These are phyloP conservation scores for Lutjanus argentimaculatus DNA, from an alignment of 2,797 vertebrate genomes.

Conservation along the genomic window DNA sequence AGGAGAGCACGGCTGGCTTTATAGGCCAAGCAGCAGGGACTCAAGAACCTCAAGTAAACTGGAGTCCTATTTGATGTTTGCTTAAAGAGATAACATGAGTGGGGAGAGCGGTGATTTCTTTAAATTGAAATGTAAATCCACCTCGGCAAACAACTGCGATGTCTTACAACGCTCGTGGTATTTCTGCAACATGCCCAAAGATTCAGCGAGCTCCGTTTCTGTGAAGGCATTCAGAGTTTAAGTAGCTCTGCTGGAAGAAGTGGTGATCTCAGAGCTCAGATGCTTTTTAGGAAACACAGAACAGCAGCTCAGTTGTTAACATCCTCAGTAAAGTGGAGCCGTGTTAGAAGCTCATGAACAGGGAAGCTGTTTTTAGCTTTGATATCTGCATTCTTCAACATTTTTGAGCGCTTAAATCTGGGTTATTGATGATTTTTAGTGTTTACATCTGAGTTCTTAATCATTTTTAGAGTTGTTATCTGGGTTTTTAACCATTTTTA, in stretches of 20 bases:
- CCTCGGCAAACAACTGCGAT: constrained; percentile 6
- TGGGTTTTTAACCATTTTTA: too few species aligned
- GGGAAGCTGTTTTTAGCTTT: neutral
- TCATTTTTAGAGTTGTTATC: too few species aligned
- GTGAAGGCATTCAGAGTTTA: neutral
- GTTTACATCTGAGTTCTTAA: too few species aligned
- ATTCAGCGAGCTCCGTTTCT: neutral
- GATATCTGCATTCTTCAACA: too few species aligned
- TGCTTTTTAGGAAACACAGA: neutral
- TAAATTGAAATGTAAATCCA: constrained; percentile 42
- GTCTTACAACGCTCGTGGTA: neutral
- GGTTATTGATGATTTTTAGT: too few species aligned
- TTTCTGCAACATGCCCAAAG: neutral
- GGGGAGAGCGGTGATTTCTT: constrained; percentile 14
- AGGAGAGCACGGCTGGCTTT: constrained; percentile 48
- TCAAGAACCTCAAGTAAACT: constrained; percentile 7
- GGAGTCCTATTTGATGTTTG: constrained; percentile 41
- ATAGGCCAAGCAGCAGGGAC: constrained; percentile 34
- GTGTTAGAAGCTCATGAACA: neutral
- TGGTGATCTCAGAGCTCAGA: neutral
- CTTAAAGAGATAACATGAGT: constrained; percentile 28
- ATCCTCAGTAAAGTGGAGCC: neutral
- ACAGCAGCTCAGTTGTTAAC: neutral
- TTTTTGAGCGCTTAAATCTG: too few species aligned
- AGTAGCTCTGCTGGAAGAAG: neutral